Percentiles rank a stretch among this genome's conserved stretches.
These are phyloP conservation scores for Spea hammondii DNA, from an alignment of 2,797 vertebrate species.

Conservation along the genomic window DNA sequence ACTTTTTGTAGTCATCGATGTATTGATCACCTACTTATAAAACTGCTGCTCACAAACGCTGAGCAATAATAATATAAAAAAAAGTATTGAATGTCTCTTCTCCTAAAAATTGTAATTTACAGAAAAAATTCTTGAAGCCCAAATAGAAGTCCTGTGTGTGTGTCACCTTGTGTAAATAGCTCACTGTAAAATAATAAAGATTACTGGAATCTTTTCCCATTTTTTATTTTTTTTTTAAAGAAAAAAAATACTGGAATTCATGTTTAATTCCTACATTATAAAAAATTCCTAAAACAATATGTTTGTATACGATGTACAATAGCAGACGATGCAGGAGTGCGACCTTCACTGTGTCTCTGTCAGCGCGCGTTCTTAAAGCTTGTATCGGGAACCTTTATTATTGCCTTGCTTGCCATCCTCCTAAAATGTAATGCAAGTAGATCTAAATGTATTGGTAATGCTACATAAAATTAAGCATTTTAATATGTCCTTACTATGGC, in stretches of 20 bases:
- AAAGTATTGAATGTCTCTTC: background rate
- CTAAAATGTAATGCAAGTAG: conserved; percentile 1
- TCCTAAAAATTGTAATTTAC: too few species aligned
- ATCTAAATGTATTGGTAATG: background rate
- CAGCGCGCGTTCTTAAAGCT: conserved; percentile 9
- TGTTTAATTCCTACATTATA: too few species aligned
- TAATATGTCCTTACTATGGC: conserved; percentile 56
- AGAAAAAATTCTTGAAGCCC: too few species aligned
- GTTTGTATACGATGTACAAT: too few species aligned
- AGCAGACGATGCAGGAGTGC: background rate
- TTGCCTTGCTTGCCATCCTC: background rate
- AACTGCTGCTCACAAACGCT: too few species aligned
- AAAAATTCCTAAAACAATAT: too few species aligned
- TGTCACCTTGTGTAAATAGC: too few species aligned
- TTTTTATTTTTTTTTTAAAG: too few species aligned
- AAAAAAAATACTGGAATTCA: too few species aligned
- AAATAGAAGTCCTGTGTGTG: too few species aligned
- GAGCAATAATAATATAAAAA: background rate
- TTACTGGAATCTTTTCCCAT: too few species aligned
- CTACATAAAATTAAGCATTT: conserved; percentile 22
- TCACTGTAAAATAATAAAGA: too few species aligned
- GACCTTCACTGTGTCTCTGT: background rate
- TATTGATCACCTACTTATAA: background rate
- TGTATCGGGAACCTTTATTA: background rate
- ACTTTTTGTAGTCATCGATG: background rate